Evolutionary conservation across 2,888 invertebrate genomes (phyloP).

Genomic region (Notodonta ziczac): DNA sequence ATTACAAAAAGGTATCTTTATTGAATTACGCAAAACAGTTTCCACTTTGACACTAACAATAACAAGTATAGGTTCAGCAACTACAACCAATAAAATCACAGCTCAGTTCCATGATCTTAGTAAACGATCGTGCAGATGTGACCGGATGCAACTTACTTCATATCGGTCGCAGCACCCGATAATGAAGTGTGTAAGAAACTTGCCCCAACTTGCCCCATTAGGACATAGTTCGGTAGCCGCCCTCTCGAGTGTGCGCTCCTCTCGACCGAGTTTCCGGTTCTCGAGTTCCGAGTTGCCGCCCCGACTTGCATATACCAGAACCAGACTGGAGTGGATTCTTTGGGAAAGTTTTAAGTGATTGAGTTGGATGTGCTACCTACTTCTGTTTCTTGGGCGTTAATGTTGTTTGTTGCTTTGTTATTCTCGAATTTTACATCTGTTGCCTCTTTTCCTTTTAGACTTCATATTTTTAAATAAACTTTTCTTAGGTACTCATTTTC

Average conservation of each 20-base stretch:
- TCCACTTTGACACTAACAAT: no score
- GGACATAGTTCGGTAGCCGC: constrained; percentile 43
- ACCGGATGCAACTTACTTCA: constrained; percentile 33
- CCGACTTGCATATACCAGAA: not conserved
- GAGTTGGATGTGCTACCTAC: not conserved
- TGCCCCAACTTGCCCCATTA: constrained; percentile 51
- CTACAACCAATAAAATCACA: constrained; percentile 6
- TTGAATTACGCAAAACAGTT: no score
- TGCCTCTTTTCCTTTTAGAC: not conserved
- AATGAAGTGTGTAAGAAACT: constrained; percentile 44
- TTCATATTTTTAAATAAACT: not conserved
- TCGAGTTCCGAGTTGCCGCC: not conserved
- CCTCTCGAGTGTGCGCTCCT: constrained; percentile 24
- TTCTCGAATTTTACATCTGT: not conserved
- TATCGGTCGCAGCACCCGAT: constrained; percentile 32
- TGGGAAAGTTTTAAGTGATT: constrained; percentile 25
- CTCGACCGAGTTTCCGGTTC: not conserved
- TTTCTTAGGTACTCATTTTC: not conserved
- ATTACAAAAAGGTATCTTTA: no score
- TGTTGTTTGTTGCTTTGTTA: not conserved
- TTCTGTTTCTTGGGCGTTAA: not conserved
- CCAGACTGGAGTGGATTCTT: constrained; percentile 10
- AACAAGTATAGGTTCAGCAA: no score
- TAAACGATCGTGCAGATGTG: constrained; percentile 16
- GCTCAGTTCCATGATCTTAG: not conserved